Evolutionary conservation across 2,888 invertebrate genomes (phyloP).

Genomic region (Trissoscelio sp.): DNA sequence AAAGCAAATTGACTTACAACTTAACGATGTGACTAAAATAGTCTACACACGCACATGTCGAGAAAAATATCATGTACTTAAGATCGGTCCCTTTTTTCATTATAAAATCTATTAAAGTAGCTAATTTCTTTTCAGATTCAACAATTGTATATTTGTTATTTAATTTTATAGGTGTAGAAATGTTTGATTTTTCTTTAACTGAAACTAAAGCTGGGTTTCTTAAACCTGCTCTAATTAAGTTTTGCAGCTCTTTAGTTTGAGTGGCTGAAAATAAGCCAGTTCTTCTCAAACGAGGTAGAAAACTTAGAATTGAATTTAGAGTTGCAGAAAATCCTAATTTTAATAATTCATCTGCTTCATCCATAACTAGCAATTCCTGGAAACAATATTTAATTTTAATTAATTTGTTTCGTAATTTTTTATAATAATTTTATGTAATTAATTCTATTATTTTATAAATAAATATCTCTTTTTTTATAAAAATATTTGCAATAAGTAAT

Average conservation of each 20-base stretch:
- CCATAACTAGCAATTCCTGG: slow-evolving; percentile 95
- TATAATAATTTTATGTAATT: neutral
- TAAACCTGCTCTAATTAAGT: slow-evolving; percentile 95
- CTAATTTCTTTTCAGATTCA: slow-evolving; percentile 91
- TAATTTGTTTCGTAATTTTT: too few relatives aligned
- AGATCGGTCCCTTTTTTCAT: slow-evolving; percentile 85
- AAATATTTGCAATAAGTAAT: too few relatives aligned
- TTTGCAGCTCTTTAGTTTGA: slow-evolving; percentile 96
- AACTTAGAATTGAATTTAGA: slow-evolving; percentile 94
- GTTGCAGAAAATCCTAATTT: slow-evolving; percentile 96
- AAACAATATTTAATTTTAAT: too few relatives aligned
- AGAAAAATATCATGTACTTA: slow-evolving; percentile 94
- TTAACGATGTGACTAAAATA: slow-evolving; percentile 86
- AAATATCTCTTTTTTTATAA: too few relatives aligned
- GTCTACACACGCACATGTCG: slow-evolving; percentile 98
- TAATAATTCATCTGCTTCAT: slow-evolving; percentile 97
- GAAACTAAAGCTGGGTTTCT: slow-evolving; percentile 96
- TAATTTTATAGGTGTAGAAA: slow-evolving; percentile 89
- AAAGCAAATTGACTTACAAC: slow-evolving; percentile 74
- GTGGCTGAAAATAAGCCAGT: slow-evolving; percentile 99
- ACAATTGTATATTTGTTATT: slow-evolving; percentile 92
- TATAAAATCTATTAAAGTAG: slow-evolving; percentile 91
- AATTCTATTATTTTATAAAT: too few relatives aligned
- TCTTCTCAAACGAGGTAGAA: slow-evolving; percentile 95
- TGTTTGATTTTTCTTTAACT: slow-evolving; percentile 93